These are phyloP conservation scores for Luffia ferchaultella DNA, from an alignment of 2,888 invertebrate genomes.

Conservation along the genomic window DNA sequence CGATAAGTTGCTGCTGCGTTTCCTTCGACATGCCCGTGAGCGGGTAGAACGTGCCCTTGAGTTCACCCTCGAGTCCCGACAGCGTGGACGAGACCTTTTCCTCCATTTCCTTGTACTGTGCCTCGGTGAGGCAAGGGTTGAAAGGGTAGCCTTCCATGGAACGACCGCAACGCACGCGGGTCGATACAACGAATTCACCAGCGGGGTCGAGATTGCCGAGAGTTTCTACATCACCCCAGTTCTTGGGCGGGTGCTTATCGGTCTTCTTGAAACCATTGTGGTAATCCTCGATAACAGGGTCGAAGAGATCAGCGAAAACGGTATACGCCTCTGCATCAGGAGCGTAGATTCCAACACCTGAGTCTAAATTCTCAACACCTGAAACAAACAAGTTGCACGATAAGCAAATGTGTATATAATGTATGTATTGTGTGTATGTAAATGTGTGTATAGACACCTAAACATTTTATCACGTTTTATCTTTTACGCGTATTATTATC, in stretches of 20 bases:
- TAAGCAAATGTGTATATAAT: too few relatives aligned
- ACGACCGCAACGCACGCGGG: conserved; percentile 96
- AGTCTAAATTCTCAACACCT: conserved; percentile 95
- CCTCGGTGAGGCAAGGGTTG: conserved; percentile 96
- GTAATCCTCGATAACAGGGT: conserved; percentile 98
- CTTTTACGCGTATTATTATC: conserved; percentile 1
- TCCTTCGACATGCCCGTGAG: conserved; percentile 96
- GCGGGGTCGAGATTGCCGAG: conserved; percentile 94
- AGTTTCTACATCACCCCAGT: conserved; percentile 92
- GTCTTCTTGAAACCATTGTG: conserved; percentile 94
- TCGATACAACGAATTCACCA: conserved; percentile 91
- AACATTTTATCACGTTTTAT: neutral
- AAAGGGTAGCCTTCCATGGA: conserved; percentile 95
- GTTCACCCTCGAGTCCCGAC: conserved; percentile 84
- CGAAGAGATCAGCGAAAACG: conserved; percentile 91
- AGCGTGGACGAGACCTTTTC: conserved; percentile 85
- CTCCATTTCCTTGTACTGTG: conserved; percentile 98
- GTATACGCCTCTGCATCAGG: conserved; percentile 97
- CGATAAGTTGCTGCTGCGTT: conserved; percentile 94
- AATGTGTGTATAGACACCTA: too few relatives aligned
- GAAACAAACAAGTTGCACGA: too few relatives aligned
- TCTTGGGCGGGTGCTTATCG: conserved; percentile 92
- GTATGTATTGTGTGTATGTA: too few relatives aligned
- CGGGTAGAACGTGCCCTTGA: conserved; percentile 95
- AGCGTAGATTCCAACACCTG: conserved; percentile 96